Base-by-base conservation (phyloP, 1,140 invertebrate species). In the Anthonomus grandis region DNA sequence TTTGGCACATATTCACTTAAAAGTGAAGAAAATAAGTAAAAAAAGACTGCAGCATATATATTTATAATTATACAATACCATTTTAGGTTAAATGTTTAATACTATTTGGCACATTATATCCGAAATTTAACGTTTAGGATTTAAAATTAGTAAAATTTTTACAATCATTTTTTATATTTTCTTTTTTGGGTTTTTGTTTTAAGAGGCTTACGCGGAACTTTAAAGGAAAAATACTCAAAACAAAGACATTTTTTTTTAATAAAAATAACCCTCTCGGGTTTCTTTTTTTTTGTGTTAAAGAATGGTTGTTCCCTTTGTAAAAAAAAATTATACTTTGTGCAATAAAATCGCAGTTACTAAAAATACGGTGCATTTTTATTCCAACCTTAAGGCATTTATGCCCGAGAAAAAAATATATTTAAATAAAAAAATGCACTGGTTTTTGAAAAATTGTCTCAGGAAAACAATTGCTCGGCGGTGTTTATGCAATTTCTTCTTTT, bases 401-500 rank as follows among this genome's bases (percentile, higher is more conserved):
- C 39, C n/a, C 18, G 18, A 19, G 19, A 15, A 15, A 42, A 12
- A 3, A 17, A 10, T n/a, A 21, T 37, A n/a, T n/a, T n/a, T n/a
- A n/a, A n/a, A n/a, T n/a, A n/a, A n/a, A 19, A 37, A 38, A 38
- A 23, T 9, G 5, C n/a, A 23, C 34, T 17, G 13, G 34, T 23
- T 31, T 47, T 47, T 37, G 37, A 10, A 34, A 12, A 10, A 10
- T 13, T 34, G 31, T 34, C 31, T 13, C 10, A 34, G 31, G 10
- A 12, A 34, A n/a, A n/a, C n/a, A n/a, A n/a, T n/a, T n/a, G 37
- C 47, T 38, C 49, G 25, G 39, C 38, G 48, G 46, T 67, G 61
- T 67, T 65, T 64, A 64, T 65, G 65, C 51, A 67, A 65, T 63
- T 57, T 67, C 58, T n/a, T n/a, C n/a, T n/a, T n/a, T n/a, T n/a